These are phyloP conservation scores for Romanomermis culicivorax DNA, from an alignment of 2,888 invertebrate genomes.

Conservation along the genomic window DNA sequence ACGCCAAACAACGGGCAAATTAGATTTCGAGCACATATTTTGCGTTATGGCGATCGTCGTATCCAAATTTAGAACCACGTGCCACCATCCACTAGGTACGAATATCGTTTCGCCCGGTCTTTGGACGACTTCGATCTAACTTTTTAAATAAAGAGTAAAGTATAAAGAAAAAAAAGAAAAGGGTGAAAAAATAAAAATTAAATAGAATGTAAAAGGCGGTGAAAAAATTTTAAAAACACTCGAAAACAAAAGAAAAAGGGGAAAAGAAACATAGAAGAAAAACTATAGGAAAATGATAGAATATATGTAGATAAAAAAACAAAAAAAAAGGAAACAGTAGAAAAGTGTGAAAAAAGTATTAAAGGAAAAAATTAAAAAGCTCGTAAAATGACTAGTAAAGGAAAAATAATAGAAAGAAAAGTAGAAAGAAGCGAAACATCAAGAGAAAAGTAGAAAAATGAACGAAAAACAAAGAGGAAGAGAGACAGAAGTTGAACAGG, in stretches of 20 bases:
- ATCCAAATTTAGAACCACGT: slow-evolving; percentile 88
- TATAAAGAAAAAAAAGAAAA: neutral
- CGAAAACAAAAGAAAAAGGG: neutral
- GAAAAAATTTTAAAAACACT: neutral
- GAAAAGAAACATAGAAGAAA: neutral
- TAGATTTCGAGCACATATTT: slow-evolving; percentile 74
- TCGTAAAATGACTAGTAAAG: too few species aligned
- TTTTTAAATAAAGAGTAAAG: slow-evolving; percentile 16
- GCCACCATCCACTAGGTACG: slow-evolving; percentile 99
- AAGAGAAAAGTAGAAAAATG: too few species aligned
- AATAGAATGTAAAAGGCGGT: neutral
- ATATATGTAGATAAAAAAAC: too few species aligned
- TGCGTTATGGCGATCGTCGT: slow-evolving; percentile 92
- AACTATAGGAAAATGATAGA: too few species aligned
- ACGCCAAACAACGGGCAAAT: slow-evolving; percentile 94
- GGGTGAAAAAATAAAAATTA: neutral
- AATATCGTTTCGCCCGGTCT: slow-evolving; percentile 90
- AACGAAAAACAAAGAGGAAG: too few species aligned
- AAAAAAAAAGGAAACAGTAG: too few species aligned
- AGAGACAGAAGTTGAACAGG: too few species aligned
- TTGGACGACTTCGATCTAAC: slow-evolving; percentile 70
- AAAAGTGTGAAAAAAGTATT: too few species aligned
- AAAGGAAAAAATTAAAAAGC: too few species aligned
- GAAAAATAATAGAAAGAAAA: too few species aligned
- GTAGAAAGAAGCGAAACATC: too few species aligned